These are phyloP conservation scores for Copsychus sechellarum DNA, from an alignment of 2,113 vertebrate species.

Conservation along the genomic window DNA sequence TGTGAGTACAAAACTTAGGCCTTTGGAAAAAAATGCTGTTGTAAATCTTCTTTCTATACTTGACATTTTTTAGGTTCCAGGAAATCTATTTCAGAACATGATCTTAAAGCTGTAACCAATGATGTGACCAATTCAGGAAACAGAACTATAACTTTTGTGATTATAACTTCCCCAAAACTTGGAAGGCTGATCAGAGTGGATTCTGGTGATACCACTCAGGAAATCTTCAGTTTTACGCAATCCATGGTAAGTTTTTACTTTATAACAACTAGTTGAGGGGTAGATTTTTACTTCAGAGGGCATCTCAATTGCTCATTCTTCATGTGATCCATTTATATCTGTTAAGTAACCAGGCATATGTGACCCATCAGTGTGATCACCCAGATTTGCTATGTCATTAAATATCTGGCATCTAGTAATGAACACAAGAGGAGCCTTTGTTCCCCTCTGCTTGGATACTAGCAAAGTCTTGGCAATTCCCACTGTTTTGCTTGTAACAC, in stretches of 20 bases:
- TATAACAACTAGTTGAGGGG: neutral
- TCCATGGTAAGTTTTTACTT: slow-evolving; percentile 80
- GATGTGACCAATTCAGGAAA: slow-evolving; percentile 75
- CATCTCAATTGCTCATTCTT: neutral
- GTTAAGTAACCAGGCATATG: neutral
- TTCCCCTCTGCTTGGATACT: neutral
- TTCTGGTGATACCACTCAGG: slow-evolving; percentile 72
- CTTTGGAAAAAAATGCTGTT: neutral
- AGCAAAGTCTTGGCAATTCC: slow-evolving; percentile 27
- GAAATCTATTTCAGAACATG: slow-evolving; percentile 75
- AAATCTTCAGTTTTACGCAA: slow-evolving; percentile 85
- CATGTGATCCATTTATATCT: neutral
- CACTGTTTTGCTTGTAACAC: slow-evolving; percentile 4
- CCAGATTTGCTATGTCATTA: neutral
- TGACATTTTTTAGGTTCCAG: slow-evolving; percentile 73
- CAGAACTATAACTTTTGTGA: slow-evolving; percentile 78
- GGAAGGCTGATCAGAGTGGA: slow-evolving; percentile 78
- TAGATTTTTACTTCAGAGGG: neutral
- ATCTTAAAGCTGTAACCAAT: slow-evolving; percentile 84
- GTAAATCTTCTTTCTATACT: neutral
- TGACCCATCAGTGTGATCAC: neutral
- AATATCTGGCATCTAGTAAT: neutral
- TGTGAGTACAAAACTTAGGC: neutral
- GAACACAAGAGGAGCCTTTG: neutral
- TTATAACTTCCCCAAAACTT: slow-evolving; percentile 78